These are phyloP conservation scores for Porites lobata DNA, from an alignment of 92 coral and sea anemone genomes.

Conservation along the genomic window DNA sequence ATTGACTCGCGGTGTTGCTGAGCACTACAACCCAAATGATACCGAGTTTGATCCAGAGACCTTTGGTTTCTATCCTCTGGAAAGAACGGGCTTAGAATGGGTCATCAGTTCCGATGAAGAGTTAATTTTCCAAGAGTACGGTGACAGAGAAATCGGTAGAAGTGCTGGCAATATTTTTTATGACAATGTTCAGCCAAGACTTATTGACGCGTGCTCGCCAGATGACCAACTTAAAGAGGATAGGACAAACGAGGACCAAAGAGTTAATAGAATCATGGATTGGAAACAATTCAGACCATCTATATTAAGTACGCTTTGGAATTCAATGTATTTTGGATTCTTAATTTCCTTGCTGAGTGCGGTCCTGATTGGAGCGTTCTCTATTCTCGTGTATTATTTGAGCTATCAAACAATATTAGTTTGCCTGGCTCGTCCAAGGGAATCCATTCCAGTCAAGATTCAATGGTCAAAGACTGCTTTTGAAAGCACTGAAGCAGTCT, in stretches of 20 bases:
- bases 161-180: neutral
- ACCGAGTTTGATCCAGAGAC: neutral
- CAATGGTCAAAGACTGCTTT: slow-evolving; percentile 12
- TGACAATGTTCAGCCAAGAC: neutral
- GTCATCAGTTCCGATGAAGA: neutral
- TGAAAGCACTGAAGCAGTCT: no score
- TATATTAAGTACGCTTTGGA: neutral
- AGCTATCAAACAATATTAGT: neutral
- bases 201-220: neutral
- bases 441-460: slow-evolving; percentile 6
- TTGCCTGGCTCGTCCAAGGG: neutral
- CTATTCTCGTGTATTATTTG: neutral
- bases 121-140: neutral
- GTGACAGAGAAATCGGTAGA: neutral
- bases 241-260: neutral
- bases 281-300: slow-evolving; percentile 12
- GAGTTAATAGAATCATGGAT: neutral
- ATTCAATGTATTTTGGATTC: slow-evolving; percentile 1
- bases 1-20: neutral
- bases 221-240: neutral
- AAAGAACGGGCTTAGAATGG: slow-evolving; percentile 1
- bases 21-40: neutral
- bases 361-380: neutral
- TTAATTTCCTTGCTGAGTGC: slow-evolving; percentile 6
- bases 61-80: neutral